Evolutionary conservation across 23 tunicate species (phyloP).

Genomic region (Halocynthia roretzi): DNA sequence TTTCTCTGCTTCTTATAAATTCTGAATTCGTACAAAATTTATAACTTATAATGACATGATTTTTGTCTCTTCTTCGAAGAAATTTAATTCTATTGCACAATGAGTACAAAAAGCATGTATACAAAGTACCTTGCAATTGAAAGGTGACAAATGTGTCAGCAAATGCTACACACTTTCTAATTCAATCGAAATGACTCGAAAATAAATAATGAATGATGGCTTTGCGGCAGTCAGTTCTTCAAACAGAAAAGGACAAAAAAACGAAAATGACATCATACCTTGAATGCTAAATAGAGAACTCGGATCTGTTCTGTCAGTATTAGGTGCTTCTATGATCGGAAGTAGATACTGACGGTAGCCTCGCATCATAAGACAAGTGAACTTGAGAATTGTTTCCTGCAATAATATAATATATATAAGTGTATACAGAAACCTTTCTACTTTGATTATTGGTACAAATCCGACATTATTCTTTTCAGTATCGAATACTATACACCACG

Average conservation of each 20-base stretch:
- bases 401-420: not conserved
- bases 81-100: too few relatives aligned
- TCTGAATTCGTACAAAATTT: constrained; percentile 16
- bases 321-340: constrained; percentile 75
- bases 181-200: too few relatives aligned
- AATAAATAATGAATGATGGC: too few relatives aligned
- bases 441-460: not conserved
- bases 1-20: constrained; percentile 63
- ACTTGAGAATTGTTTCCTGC: constrained; percentile 86
- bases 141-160: too few relatives aligned
- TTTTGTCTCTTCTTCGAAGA: too few relatives aligned
- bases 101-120: too few relatives aligned
- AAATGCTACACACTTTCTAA: too few relatives aligned
- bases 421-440: not conserved
- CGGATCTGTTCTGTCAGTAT: constrained; percentile 78
- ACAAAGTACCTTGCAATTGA: too few relatives aligned
- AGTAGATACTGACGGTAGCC: constrained; percentile 79
- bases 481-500: too few relatives aligned
- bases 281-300: constrained; percentile 84
- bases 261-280: constrained; percentile 25
- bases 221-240: too few relatives aligned
- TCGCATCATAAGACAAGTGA: constrained; percentile 62
- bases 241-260: too few relatives aligned
- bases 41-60: not conserved
- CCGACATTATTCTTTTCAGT: too few relatives aligned